Conservation (phyloP, 2,113 vertebrate species). For the Hydrolagus affinis region DNA sequence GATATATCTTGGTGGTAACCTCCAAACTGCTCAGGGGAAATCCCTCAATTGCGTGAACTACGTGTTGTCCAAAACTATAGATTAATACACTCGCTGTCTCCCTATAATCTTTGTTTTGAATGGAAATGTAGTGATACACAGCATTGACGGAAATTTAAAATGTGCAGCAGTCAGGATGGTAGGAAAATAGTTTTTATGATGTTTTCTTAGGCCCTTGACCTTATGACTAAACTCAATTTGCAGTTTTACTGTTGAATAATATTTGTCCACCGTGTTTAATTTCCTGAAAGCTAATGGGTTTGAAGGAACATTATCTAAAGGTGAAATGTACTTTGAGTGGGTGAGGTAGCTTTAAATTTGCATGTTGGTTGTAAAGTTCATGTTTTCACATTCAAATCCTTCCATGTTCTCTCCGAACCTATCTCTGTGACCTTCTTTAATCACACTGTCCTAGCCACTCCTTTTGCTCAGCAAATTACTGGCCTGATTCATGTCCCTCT, state of each 20-base stretch:
- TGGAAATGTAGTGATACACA: not conserved
- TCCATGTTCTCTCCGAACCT: too few species aligned
- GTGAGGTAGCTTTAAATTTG: not conserved
- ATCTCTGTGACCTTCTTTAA: too few species aligned
- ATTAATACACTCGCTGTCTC: too few species aligned
- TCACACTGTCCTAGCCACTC: too few species aligned
- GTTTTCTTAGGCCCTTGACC: not conserved
- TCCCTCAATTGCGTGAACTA: not conserved
- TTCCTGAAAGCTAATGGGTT: slow-evolving; percentile 8
- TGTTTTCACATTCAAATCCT: too few species aligned
- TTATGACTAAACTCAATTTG: not conserved
- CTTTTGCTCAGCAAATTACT: too few species aligned
- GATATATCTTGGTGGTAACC: not conserved
- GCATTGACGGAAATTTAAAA: not conserved
- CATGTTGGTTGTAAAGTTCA: not conserved
- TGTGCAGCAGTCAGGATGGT: not conserved
- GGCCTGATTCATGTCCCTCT: too few species aligned
- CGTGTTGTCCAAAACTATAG: not conserved
- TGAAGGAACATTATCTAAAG: not conserved
- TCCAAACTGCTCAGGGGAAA: not conserved
- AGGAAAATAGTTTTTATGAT: not conserved
- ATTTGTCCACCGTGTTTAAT: not conserved
- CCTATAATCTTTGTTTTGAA: not conserved
- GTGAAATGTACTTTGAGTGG: not conserved
- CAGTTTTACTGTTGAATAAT: not conserved